Base-by-base conservation (phyloP, 2,113 vertebrate species). In the Jacana jacana region DNA sequence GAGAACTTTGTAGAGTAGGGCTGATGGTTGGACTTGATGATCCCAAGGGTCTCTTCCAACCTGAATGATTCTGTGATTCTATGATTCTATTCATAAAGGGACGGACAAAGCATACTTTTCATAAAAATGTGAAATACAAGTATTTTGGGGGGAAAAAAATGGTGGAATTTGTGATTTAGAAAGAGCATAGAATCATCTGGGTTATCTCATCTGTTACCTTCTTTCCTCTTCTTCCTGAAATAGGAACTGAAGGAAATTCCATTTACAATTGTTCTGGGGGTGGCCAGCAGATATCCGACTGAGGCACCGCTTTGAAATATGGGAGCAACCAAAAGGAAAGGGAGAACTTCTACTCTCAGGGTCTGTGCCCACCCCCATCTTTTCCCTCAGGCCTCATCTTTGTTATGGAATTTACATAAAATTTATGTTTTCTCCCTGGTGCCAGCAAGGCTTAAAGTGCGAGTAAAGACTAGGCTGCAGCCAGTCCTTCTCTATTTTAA, bases 241-340 rank as follows among this genome's bases (percentile, higher is more conserved):
- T 37, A 57, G 73, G 63, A 86, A 94, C 60, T 46, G 68, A 95
- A 94, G 68, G 85, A 86, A 95, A 88, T 86, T 83, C n/a, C 79
- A 75, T 49, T 58, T 88, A 79, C 85, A 83, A 6, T 25, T 51
- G 30, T 77, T 30, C 51, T 33, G 55, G 51, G 44, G 11, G 24
- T 23, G 40, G 57, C 37, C 70, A 85, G 42, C 31, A 69, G 19
- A 48, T 9, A 46, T 27, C 22, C 27, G 10, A 42, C 13, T 13
- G 25, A 40, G 14, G 23, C 10, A 9, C 25, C 35, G 22, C 58
- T 77, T 52, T 39, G 60, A 72, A 77, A 58, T 14, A n/a, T 1
- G 27, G 9, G 25, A 87, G 24, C 78, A 65, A 75, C 20, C 9
- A 33, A 90, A 73, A 51, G 24, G 35, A 51, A 65, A 87, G 33